These are phyloP conservation scores for Odocoileus hemionus DNA, from an alignment of 2,113 vertebrate species.

Conservation along the genomic window DNA sequence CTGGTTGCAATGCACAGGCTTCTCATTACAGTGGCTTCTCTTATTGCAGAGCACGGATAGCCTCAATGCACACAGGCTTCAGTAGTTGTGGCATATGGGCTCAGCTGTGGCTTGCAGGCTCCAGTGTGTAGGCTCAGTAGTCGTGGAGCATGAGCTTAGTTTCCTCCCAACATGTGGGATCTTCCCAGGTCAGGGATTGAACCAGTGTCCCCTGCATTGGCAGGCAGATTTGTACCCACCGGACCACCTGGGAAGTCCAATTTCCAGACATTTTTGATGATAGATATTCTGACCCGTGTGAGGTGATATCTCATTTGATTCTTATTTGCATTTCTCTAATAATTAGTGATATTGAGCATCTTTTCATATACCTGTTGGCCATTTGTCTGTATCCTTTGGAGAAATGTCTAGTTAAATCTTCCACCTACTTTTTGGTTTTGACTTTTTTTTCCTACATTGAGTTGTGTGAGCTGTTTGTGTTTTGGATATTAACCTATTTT, in stretches of 20 bases:
- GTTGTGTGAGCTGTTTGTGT: not conserved
- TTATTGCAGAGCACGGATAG: not conserved
- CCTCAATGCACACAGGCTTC: not conserved
- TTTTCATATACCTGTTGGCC: not conserved
- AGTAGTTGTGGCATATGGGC: accelerated
- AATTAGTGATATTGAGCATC: not conserved
- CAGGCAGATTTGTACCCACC: not conserved
- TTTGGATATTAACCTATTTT: not conserved
- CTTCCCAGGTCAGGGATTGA: not conserved
- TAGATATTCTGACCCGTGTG: not conserved
- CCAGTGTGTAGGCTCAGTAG: not conserved
- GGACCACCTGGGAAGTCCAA: not conserved
- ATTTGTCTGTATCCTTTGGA: not conserved
- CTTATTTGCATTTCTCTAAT: not conserved
- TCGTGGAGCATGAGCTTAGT: not conserved
- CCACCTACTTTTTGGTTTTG: not conserved
- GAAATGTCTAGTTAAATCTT: not conserved
- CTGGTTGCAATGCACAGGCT: not conserved
- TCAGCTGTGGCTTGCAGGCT: not conserved
- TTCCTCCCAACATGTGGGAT: not conserved
- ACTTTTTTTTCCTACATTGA: not conserved
- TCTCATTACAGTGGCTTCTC: not conserved
- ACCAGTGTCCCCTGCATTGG: not conserved
- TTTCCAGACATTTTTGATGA: not conserved
- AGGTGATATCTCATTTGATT: not conserved